Evolutionary conservation across 2,797 vertebrate genomes (phyloP).

Genomic region (Philypnodon macrostomus): DNA sequence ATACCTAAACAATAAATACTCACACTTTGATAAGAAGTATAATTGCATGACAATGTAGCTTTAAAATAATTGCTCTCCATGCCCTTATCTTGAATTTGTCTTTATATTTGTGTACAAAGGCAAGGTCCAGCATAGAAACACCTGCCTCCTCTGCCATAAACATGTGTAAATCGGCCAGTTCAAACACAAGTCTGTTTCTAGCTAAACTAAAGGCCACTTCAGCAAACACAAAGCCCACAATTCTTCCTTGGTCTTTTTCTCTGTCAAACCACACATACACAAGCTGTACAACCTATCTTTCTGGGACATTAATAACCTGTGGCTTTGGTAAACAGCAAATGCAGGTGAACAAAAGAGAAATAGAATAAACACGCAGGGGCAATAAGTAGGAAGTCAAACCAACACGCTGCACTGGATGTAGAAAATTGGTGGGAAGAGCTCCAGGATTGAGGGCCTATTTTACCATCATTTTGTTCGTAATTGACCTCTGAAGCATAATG

Average conservation of each 20-base stretch:
- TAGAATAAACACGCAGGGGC: slow-evolving; percentile 71
- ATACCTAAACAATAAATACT: slow-evolving; percentile 15
- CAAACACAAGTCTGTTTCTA: slow-evolving; percentile 81
- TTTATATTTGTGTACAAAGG: slow-evolving; percentile 62
- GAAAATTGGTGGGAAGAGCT: slow-evolving; percentile 91
- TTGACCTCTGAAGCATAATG: slow-evolving; percentile 94
- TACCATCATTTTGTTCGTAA: slow-evolving; percentile 91
- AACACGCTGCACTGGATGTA: slow-evolving; percentile 82
- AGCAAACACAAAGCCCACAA: slow-evolving; percentile 72
- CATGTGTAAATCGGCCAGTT: slow-evolving; percentile 83
- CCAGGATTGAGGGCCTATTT: slow-evolving; percentile 82
- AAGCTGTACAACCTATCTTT: slow-evolving; percentile 61
- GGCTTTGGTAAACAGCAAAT: slow-evolving; percentile 88
- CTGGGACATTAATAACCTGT: slow-evolving; percentile 88
- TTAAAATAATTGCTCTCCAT: slow-evolving; percentile 15
- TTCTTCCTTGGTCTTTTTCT: slow-evolving; percentile 14
- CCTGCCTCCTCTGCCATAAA: slow-evolving; percentile 79
- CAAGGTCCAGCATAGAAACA: slow-evolving; percentile 78
- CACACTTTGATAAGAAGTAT: slow-evolving; percentile 5
- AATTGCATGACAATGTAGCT: slow-evolving; percentile 40
- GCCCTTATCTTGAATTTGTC: slow-evolving; percentile 50
- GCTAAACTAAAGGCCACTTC: slow-evolving; percentile 72
- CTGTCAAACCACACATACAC: slow-evolving; percentile 6
- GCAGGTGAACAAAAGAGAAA: slow-evolving; percentile 71
- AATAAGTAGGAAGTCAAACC: slow-evolving; percentile 78